phyloP scores from a whole-genome alignment of 2,888 invertebrate genomes.

The Brachypterus glaber region DNA sequence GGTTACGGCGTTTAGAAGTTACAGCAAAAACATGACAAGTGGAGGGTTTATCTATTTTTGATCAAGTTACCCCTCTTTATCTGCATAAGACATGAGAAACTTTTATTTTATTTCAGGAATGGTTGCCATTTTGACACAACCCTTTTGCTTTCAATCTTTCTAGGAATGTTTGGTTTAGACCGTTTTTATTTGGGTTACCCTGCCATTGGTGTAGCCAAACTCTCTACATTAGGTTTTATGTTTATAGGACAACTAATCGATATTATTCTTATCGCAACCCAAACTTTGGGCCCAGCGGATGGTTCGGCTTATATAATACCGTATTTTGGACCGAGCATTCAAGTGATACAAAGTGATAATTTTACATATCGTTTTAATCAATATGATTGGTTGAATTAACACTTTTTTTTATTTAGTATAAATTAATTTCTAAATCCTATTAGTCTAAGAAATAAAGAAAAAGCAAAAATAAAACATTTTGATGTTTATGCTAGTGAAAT shows the following conservation, averaged over 20 bases:
- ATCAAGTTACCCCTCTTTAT: too few species aligned
- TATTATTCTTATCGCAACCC: conserved; percentile 89
- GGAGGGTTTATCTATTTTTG: too few species aligned
- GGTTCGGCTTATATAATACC: conserved; percentile 90
- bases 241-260: conserved; percentile 92
- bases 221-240: conserved; percentile 94
- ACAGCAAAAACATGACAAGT: too few species aligned
- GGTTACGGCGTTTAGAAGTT: too few species aligned
- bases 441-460: too few species aligned
- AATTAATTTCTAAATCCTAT: neutral
- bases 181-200: conserved; percentile 98
- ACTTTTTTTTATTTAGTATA: conserved; percentile 1
- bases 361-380: conserved; percentile 73
- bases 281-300: conserved; percentile 89
- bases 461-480: too few species aligned
- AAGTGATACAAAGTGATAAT: conserved; percentile 73
- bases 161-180: conserved; percentile 97
- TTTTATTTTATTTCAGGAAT: conserved; percentile 78
- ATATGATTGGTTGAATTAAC: conserved; percentile 54
- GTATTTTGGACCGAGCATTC: conserved; percentile 82
- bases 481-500: too few species aligned
- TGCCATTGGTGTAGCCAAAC: conserved; percentile 86
- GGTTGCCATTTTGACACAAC: conserved; percentile 91
- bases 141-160: conserved; percentile 84
- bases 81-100: too few species aligned